Conservation (phyloP, 2,797 vertebrate genomes). For the Rhadinocentrus ornatus region DNA sequence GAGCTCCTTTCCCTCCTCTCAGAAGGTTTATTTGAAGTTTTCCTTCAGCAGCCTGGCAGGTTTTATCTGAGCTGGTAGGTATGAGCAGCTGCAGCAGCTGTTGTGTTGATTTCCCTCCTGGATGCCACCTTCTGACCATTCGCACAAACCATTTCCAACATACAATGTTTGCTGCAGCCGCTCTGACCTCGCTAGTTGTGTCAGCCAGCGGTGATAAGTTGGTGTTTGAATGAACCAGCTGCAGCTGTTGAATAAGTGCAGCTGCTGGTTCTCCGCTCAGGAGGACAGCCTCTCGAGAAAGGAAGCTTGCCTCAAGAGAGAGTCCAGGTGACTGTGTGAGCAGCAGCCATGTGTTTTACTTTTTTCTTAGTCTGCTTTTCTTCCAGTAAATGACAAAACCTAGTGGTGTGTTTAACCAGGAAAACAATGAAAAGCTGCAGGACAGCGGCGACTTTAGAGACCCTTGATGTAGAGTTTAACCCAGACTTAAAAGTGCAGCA, state of each 20-base stretch:
- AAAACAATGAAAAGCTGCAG: too few relatives aligned
- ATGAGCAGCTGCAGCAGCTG: slow-evolving; percentile 9
- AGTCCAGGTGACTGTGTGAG: slow-evolving; percentile 16
- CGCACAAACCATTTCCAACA: slow-evolving; percentile 16
- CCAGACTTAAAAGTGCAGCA: too few relatives aligned
- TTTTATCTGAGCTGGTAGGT: slow-evolving; percentile 46
- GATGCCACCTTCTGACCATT: slow-evolving; percentile 17
- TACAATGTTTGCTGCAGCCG: neutral
- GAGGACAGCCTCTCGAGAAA: slow-evolving; percentile 1
- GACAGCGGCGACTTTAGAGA: too few relatives aligned
- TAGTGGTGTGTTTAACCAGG: too few relatives aligned
- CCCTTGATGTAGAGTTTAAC: too few relatives aligned
- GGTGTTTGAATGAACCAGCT: slow-evolving; percentile 10
- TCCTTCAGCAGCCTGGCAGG: slow-evolving; percentile 11
- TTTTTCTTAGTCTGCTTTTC: neutral
- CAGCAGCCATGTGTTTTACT: neutral
- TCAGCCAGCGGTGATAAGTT: neutral
- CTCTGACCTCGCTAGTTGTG: slow-evolving; percentile 11
- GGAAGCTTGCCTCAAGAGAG: neutral
- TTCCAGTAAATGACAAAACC: too few relatives aligned
- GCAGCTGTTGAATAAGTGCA: slow-evolving; percentile 15
- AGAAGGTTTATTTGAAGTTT: slow-evolving; percentile 31
- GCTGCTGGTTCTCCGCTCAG: slow-evolving; percentile 13
- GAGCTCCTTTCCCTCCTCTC: neutral
- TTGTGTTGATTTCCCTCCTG: slow-evolving; percentile 28